A percentile compares a stretch with the other conserved stretches of the same genome.
Conservation (phyloP, 2,113 vertebrate genomes). For the Condylura cristata region DNA sequence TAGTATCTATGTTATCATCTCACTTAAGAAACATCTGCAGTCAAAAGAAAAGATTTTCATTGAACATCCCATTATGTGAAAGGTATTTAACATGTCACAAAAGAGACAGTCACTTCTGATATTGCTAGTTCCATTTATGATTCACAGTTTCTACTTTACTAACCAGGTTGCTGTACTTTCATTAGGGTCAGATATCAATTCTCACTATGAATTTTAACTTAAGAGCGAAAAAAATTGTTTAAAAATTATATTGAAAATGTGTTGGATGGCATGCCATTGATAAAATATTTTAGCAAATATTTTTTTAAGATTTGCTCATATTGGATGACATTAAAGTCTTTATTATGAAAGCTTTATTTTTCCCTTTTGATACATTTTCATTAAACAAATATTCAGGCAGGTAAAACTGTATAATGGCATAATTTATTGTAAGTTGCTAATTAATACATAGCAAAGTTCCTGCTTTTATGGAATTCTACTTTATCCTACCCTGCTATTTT, state of each 20-base stretch:
- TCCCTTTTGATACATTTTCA: not conserved
- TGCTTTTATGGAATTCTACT: not conserved
- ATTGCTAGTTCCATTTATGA: not conserved
- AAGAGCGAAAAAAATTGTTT: not conserved
- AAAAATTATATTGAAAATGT: not conserved
- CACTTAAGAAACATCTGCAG: not conserved
- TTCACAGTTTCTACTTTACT: not conserved
- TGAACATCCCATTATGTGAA: not conserved
- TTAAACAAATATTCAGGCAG: not conserved
- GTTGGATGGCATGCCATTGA: not conserved
- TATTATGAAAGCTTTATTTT: not conserved
- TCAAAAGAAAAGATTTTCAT: not conserved
- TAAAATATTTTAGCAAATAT: not conserved
- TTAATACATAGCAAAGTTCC: not conserved
- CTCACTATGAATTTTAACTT: not conserved
- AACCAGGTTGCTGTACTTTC: not conserved
- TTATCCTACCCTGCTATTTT: not conserved
- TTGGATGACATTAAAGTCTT: not conserved
- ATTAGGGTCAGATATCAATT: not conserved
- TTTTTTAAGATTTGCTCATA: not conserved
- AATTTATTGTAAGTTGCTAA: not conserved
- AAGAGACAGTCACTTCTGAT: not conserved
- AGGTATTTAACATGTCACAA: not conserved
- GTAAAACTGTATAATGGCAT: not conserved
- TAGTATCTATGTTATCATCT: not conserved